Conservation (phyloP, 1,140 invertebrate species). For the Andricus grossulariae region DNA sequence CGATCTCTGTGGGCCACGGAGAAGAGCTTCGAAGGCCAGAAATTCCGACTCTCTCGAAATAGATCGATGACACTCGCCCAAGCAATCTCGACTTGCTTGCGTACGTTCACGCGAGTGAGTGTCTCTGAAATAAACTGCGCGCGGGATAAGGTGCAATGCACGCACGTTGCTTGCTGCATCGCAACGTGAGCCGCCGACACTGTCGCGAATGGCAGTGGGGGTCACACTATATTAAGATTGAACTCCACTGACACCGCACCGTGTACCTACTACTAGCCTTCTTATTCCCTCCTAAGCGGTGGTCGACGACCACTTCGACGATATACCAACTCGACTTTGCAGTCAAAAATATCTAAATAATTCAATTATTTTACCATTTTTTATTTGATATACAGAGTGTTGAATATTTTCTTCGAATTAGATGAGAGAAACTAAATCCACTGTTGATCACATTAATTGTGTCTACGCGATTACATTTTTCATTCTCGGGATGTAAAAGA, state of each 20-base stretch:
- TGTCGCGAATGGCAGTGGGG: constrained; percentile 68
- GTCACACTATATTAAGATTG: constrained; percentile 77
- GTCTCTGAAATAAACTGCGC: constrained; percentile 72
- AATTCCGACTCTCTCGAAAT: constrained; percentile 73
- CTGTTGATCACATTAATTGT: too few relatives aligned
- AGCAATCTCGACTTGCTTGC: constrained; percentile 61
- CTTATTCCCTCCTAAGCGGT: constrained; percentile 31
- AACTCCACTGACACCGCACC: constrained; percentile 74
- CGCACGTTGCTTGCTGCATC: constrained; percentile 64
- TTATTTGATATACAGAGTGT: background rate
- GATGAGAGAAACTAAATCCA: too few relatives aligned
- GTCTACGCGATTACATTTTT: too few relatives aligned
- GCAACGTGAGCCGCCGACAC: constrained; percentile 40
- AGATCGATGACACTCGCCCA: constrained; percentile 74
- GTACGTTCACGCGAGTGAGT: constrained; percentile 46
- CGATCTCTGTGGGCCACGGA: background rate
- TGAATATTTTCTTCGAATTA: background rate
- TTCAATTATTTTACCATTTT: background rate
- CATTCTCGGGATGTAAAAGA: too few relatives aligned
- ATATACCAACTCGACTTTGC: constrained; percentile 37
- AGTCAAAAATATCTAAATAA: background rate
- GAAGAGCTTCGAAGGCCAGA: constrained; percentile 62
- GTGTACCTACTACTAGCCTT: constrained; percentile 33
- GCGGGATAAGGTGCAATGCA: constrained; percentile 72
- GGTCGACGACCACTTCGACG: constrained; percentile 48